Base-by-base conservation (phyloP, 2,888 invertebrate genomes). In the Macropis europaea region DNA sequence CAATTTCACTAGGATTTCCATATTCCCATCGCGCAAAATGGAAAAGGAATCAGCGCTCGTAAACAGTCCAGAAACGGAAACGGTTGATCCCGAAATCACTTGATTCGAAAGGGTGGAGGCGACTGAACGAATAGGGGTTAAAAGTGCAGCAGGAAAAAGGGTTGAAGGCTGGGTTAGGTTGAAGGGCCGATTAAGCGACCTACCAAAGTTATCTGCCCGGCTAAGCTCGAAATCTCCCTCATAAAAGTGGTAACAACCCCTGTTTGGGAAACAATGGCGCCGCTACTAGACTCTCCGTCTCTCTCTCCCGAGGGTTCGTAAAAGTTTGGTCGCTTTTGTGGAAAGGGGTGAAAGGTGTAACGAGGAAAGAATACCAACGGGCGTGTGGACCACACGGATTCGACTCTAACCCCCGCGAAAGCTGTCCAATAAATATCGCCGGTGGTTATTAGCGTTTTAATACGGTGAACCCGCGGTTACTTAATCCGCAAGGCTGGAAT, bases 361-460 rank as follows among this genome's bases (percentile, higher is more conserved):
- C 53, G 64, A 48, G 38, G 57, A 30, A 66, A 28, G 40, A 40
- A n/a, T n/a, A n/a, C n/a, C n/a, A n/a, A n/a, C n/a, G n/a, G n/a
- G n/a, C n/a, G n/a, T n/a, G n/a, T n/a, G n/a, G n/a, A n/a, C n/a
- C n/a, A n/a, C n/a, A n/a, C 19, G 70, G 73, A 73, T 74, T 76
- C 68, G 42, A 62, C 48, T 73, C 56, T 73, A 79, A 77, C 73
- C 60, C 62, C 64, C 48, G 50, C 50, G 32, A 84, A 87, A 86
- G 82, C 85, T 85, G 76, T 76, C 85, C 87, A 87, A 88, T 89
- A 88, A 89, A 88, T 88, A 88, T 89, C 84, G 80, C 60, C 77
- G 82, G 82, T 86, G 85, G 88, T 88, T 89, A 89, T 88, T 89
- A 88, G 88, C 84, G 87, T 87, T 88, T 88, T 87, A 87, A 89